A percentile compares a stretch with the other conserved stretches of the same genome.
phyloP scores from a whole-genome alignment of 1,140 invertebrate genomes.

The Sarcophaga peregrina region DNA sequence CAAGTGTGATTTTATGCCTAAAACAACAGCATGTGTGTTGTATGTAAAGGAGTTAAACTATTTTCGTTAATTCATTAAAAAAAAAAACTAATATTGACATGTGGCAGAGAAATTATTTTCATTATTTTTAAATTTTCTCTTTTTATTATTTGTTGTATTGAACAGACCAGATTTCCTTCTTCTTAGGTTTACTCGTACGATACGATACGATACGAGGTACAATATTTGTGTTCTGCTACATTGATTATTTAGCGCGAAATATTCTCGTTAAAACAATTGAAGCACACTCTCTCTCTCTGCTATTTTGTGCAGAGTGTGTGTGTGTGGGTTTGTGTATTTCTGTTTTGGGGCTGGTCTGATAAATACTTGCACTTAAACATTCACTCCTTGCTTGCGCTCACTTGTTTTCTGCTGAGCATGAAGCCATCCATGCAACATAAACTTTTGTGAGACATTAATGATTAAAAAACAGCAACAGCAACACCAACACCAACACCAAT shows the following conservation, averaged over 20 bases:
- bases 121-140: not conserved
- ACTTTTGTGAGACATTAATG: slow-evolving; percentile 19
- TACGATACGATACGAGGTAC: not conserved
- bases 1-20: not conserved
- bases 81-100: slow-evolving; percentile 39
- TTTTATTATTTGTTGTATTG: no score
- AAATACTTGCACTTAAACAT: not conserved
- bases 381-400: not conserved
- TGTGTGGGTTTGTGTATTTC: no score
- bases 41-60: not conserved
- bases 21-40: no score
- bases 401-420: slow-evolving; percentile 11
- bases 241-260: slow-evolving; percentile 40
- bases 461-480: no score
- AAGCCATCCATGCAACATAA: not conserved
- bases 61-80: not conserved
- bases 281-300: not conserved
- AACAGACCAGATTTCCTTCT: not conserved
- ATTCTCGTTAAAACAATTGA: slow-evolving; percentile 39
- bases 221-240: not conserved
- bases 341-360: no score
- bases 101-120: slow-evolving; percentile 21
- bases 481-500: not conserved
- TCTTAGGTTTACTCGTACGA: not conserved
- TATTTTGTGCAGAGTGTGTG: no score